These are phyloP conservation scores for Sandelia bainsii DNA, from an alignment of 2,797 vertebrate species.

Conservation along the genomic window DNA sequence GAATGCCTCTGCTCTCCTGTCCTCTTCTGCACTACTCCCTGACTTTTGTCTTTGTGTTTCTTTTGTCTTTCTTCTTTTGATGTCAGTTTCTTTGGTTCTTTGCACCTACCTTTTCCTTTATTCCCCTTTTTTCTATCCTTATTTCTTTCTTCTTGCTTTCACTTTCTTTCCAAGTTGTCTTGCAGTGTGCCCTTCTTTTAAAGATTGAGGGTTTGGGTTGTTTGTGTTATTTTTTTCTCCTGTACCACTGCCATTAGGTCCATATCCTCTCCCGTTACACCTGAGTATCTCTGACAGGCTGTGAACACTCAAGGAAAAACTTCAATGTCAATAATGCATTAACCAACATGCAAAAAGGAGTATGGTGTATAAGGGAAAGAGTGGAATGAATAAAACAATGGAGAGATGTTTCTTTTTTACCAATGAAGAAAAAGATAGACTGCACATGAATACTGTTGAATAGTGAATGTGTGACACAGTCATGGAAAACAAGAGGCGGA, in stretches of 20 bases:
- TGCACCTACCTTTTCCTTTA: not conserved
- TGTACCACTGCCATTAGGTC: constrained; percentile 67
- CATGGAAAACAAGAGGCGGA: not conserved
- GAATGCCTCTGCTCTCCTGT: constrained; percentile 40
- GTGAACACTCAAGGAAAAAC: constrained; percentile 57
- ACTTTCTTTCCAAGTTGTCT: not conserved
- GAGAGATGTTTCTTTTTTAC: constrained; percentile 12
- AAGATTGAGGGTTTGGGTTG: not conserved
- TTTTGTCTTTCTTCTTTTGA: constrained; percentile 26
- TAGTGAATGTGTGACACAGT: not conserved
- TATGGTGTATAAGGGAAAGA: constrained; percentile 1
- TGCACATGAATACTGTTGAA: not conserved
- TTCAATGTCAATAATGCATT: constrained; percentile 76
- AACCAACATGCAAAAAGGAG: constrained; percentile 68
- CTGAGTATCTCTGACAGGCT: constrained; percentile 63
- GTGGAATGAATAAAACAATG: constrained; percentile 56
- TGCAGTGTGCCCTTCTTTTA: not conserved
- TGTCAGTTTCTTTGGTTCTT: not conserved
- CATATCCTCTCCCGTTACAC: constrained; percentile 61
- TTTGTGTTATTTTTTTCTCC: constrained; percentile 12
- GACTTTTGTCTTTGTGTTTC: constrained; percentile 32
- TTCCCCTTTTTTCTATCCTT: not conserved
- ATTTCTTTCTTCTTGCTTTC: no score
- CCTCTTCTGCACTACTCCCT: constrained; percentile 28
- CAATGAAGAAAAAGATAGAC: not conserved